phyloP scores from a whole-genome alignment of 2,888 invertebrate species.

The Brenthis ino region DNA sequence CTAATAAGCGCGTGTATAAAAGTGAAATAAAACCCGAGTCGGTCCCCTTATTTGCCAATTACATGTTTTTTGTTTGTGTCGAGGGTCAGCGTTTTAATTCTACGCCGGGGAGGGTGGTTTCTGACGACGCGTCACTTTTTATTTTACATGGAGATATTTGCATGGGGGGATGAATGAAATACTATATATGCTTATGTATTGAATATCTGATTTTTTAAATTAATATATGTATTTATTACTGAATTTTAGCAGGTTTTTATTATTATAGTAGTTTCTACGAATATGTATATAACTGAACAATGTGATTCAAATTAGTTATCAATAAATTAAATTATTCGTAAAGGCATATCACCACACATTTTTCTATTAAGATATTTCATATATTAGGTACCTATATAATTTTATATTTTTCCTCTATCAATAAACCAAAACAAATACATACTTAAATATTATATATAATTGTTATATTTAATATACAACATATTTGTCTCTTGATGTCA shows the following conservation, averaged over 20 bases:
- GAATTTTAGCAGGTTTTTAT: no score
- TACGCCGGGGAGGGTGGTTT: constrained; percentile 38
- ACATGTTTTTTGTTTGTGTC: constrained; percentile 54
- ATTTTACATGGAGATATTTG: constrained; percentile 29
- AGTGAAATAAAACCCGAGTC: constrained; percentile 47
- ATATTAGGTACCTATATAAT: no score
- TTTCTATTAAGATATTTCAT: no score
- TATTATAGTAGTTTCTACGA: no score
- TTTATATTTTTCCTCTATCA: no score
- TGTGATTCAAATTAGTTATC: no score
- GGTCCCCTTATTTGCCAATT: constrained; percentile 68
- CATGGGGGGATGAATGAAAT: constrained; percentile 16
- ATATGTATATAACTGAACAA: no score
- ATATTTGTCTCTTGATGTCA: constrained; percentile 47
- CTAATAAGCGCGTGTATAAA: constrained; percentile 40
- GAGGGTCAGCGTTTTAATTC: constrained; percentile 50
- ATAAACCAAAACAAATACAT: no score
- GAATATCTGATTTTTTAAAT: not conserved
- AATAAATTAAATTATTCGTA: no score
- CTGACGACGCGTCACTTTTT: constrained; percentile 38
- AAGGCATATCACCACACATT: no score
- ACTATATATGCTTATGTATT: constrained; percentile 6
- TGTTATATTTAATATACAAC: not conserved
- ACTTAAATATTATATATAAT: not conserved
- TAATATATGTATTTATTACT: constrained; percentile 1